Percentiles rank a stretch among this genome's conserved stretches.
These are phyloP conservation scores for Lepetodrilus schrolli DNA, from an alignment of 2,888 invertebrate genomes.

Conservation along the genomic window DNA sequence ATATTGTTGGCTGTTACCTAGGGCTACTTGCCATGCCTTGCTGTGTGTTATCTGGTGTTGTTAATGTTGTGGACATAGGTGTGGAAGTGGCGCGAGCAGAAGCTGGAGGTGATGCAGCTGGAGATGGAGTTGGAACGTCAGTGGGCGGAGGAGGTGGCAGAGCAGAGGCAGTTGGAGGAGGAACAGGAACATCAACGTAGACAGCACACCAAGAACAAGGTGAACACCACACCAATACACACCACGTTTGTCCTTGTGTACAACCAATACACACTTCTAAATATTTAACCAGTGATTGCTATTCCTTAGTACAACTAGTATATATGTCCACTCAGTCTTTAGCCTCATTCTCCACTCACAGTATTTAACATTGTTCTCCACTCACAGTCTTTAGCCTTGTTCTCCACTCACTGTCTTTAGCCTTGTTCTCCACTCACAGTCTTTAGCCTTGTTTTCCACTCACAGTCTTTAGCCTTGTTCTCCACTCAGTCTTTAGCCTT, in stretches of 20 bases:
- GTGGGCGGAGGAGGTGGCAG: slow-evolving; percentile 46
- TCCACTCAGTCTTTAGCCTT: too few species aligned
- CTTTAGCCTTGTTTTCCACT: too few species aligned
- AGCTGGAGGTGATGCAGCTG: slow-evolving; percentile 63
- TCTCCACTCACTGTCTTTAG: too few species aligned
- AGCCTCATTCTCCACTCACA: too few species aligned
- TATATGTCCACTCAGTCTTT: background rate
- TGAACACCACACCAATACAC: too few species aligned
- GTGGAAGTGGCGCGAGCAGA: slow-evolving; percentile 64
- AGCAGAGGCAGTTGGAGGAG: slow-evolving; percentile 43
- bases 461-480: too few species aligned
- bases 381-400: too few species aligned
- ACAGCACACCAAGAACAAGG: slow-evolving; percentile 55
- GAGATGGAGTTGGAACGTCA: slow-evolving; percentile 63
- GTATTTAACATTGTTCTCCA: too few species aligned
- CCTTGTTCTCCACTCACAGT: too few species aligned
- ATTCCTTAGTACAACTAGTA: background rate
- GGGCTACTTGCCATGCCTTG: too few species aligned
- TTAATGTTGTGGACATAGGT: slow-evolving; percentile 52
- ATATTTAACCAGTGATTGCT: background rate
- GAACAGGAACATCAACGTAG: slow-evolving; percentile 57
- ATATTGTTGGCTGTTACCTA: too few species aligned
- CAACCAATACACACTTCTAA: slow-evolving; percentile 73
- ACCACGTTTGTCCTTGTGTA: slow-evolving; percentile 65
- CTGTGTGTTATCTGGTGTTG: too few species aligned